A percentile compares a stretch with the other conserved stretches of the same genome.
Evolutionary conservation across 2,797 vertebrate genomes (phyloP).

Genomic region (Fringilla coelebs): DNA sequence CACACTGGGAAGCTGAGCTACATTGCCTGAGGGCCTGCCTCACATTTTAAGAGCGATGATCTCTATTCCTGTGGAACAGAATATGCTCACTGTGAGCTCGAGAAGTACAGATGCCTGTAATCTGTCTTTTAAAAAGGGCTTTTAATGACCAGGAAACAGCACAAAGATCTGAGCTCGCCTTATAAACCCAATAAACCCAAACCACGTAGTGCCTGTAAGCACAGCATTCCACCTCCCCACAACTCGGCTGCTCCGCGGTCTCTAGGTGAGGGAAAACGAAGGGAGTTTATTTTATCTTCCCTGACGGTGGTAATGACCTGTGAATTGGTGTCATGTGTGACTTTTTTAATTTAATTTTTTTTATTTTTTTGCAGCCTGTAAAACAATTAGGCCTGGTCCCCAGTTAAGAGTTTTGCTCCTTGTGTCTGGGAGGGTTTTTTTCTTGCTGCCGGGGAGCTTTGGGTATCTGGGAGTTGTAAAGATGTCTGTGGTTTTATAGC

Average conservation of each 20-base stretch:
- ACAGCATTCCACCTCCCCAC: neutral
- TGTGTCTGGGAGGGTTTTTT: neutral
- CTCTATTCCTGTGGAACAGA: neutral
- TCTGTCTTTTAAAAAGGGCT: neutral
- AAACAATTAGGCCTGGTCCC: slow-evolving; percentile 34
- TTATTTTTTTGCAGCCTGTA: neutral
- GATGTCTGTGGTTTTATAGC: slow-evolving; percentile 56
- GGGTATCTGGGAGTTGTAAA: slow-evolving; percentile 46
- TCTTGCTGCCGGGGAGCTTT: neutral
- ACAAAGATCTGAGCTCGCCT: neutral
- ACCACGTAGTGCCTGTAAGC: neutral
- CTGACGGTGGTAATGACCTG: slow-evolving; percentile 10
- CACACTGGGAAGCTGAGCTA: slow-evolving; percentile 9
- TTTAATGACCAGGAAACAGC: neutral
- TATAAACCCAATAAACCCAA: neutral
- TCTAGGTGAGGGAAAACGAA: neutral
- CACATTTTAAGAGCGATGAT: neutral
- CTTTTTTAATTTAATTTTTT: neutral
- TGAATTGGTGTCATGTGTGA: neutral
- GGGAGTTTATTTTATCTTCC: slow-evolving; percentile 26
- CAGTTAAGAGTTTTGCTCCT: neutral
- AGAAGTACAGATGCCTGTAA: neutral
- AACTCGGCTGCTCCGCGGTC: neutral
- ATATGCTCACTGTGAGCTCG: neutral
- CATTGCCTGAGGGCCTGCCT: neutral